Percentiles rank a stretch among this genome's conserved stretches.
These are phyloP conservation scores for Cepphus grylle DNA, from an alignment of 2,113 vertebrate genomes.

Conservation along the genomic window DNA sequence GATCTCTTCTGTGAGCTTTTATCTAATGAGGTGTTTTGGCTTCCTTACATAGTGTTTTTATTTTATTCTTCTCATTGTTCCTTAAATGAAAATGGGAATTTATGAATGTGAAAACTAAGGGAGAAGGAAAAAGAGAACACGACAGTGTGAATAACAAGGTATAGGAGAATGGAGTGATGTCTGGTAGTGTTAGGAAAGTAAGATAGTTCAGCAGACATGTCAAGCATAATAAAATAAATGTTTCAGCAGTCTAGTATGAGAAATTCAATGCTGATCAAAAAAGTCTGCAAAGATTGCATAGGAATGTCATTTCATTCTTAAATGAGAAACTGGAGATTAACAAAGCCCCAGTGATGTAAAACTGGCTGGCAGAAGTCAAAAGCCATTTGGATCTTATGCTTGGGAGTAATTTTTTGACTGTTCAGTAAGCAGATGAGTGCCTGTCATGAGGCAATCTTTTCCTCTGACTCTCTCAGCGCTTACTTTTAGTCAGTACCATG, in stretches of 20 bases:
- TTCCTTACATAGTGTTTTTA: background rate
- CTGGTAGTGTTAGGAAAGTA: background rate
- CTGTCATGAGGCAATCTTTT: fast-evolving
- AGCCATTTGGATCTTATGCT: background rate
- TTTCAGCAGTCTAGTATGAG: background rate
- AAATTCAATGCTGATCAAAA: background rate
- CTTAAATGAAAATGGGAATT: background rate
- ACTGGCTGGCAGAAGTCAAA: background rate
- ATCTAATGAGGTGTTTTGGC: background rate
- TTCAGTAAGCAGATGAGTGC: background rate
- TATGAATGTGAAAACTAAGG: background rate
- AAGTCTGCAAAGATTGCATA: background rate
- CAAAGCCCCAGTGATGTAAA: background rate
- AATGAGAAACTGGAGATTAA: background rate
- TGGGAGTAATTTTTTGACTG: background rate
- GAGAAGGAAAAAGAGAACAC: background rate
- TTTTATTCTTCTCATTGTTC: background rate
- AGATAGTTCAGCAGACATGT: background rate
- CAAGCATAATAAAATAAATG: background rate
- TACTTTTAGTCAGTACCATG: background rate
- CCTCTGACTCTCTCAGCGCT: background rate
- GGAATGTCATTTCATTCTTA: background rate
- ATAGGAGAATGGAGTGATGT: background rate
- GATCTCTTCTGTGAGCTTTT: background rate
- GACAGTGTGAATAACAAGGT: background rate